Conservation (phyloP, 2,797 vertebrate genomes). For the Mus spretus region DNA sequence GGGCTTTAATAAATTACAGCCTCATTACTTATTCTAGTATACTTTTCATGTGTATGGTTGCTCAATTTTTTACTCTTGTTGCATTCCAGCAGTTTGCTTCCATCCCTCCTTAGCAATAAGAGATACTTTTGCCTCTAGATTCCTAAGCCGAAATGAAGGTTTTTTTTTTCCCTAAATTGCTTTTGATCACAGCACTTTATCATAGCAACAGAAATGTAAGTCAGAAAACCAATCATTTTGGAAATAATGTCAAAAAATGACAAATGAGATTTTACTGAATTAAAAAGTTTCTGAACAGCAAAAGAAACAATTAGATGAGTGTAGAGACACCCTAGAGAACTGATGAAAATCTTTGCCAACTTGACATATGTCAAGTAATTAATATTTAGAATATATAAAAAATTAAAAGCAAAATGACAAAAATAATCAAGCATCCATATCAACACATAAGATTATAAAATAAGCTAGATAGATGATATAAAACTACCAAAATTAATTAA, state of each 20-base stretch:
- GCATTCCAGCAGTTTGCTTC: background rate
- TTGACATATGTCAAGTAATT: background rate
- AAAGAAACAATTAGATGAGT: constrained; percentile 1
- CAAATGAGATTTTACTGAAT: background rate
- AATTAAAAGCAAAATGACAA: background rate
- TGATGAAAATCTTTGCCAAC: background rate
- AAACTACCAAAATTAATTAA: background rate
- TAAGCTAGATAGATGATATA: background rate
- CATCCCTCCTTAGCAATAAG: background rate
- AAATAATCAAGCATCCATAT: background rate
- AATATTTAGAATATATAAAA: background rate
- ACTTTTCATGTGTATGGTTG: too few species aligned
- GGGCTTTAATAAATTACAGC: background rate
- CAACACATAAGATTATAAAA: background rate
- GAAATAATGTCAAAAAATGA: constrained; percentile 1
- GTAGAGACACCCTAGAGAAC: background rate
- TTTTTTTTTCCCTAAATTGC: background rate
- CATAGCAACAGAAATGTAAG: background rate
- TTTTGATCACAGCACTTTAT: background rate
- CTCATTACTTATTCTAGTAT: too few species aligned
- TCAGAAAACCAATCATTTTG: background rate
- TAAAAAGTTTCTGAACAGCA: background rate
- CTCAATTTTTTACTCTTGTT: background rate
- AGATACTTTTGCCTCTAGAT: background rate
- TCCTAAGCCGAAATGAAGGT: background rate